Evolutionary conservation across 92 coral and sea anemone genomes (phyloP), one percentile per base, ranked within the genome.

Genomic region (Palythoa grandis): DNA sequence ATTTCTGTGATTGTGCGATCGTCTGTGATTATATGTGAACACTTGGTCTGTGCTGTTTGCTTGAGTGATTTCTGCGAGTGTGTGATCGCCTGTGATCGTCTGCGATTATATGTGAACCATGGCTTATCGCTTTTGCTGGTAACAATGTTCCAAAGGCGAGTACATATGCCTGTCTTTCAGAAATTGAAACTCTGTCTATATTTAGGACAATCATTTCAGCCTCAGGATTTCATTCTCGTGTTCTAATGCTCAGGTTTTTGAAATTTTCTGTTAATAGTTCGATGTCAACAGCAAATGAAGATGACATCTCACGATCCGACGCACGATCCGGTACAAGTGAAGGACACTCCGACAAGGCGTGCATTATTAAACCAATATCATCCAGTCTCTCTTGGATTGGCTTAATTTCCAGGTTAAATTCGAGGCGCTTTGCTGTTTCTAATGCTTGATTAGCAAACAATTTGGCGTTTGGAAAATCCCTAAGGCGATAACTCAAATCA

Each of bases 371-470:
- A 2, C 19, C 38, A 3, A 79, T 22, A 70, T 79, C 68, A 6
- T 75, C 74, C 74, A 73, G 37, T 52, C 90, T 67, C 23, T 91
- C 92, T 48, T 76, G 54, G 66, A 91, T 82, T 7, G 82, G 84
- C 2, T 39, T 37, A n/a, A 91, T 47, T 86, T 91, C 91, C 53
- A 91, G 67, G 2, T 67, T 61, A 53, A 91, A 91, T 2, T 89
- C 92, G 56, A 16, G 38, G n/a, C 56, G 54, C 72, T 91, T 22
- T 2, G 94, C 89, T 3, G 78, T 52, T 3, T 40, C 17, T 40
- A 91, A 70, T n/a, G 94, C 94, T 20, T 76, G 76, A 19, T 5
- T 16, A 38, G 75, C 87, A 10, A 57, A 67, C 1, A 23, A 7
- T 19, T 74, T 40, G 2, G 94, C 94, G 9, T 13, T 85, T 5